Percentiles rank a stretch among this genome's conserved stretches.
These are phyloP conservation scores for Tokudaia muenninki DNA, from an alignment of 2,797 vertebrate genomes.

Conservation along the genomic window DNA sequence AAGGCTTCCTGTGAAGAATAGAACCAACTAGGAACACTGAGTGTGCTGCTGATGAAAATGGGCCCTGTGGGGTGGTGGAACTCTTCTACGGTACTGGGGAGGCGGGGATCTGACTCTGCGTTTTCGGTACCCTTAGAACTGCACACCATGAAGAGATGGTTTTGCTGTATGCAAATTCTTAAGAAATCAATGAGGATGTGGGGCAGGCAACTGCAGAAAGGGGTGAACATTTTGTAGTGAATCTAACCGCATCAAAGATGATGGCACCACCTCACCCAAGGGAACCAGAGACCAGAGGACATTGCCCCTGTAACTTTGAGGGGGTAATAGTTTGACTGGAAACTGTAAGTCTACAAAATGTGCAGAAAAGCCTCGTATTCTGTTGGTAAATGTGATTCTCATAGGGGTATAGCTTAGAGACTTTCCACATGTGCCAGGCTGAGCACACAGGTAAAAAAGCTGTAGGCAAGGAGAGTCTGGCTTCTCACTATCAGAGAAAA, in stretches of 20 bases:
- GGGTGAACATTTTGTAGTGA: background rate
- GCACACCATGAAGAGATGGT: background rate
- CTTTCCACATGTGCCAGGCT: background rate
- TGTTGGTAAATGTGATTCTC: conserved; percentile 13
- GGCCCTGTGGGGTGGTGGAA: background rate
- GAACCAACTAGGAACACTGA: background rate
- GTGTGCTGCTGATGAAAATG: background rate
- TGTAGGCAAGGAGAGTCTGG: background rate
- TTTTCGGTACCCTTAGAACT: background rate
- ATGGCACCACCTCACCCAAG: background rate
- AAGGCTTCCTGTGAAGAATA: background rate
- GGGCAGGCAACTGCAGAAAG: background rate
- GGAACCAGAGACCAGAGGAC: background rate
- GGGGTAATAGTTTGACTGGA: background rate
- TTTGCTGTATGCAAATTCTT: background rate
- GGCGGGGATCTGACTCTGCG: background rate
- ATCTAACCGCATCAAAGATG: background rate
- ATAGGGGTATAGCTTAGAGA: background rate
- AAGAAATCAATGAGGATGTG: background rate
- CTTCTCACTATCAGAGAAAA: background rate
- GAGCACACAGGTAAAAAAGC: background rate
- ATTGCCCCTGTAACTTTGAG: background rate
- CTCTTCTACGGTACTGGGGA: background rate
- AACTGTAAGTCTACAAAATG: background rate
- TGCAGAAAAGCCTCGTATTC: background rate